phyloP scores from a whole-genome alignment of 2,888 invertebrate genomes.

The Lepidonotus clava region DNA sequence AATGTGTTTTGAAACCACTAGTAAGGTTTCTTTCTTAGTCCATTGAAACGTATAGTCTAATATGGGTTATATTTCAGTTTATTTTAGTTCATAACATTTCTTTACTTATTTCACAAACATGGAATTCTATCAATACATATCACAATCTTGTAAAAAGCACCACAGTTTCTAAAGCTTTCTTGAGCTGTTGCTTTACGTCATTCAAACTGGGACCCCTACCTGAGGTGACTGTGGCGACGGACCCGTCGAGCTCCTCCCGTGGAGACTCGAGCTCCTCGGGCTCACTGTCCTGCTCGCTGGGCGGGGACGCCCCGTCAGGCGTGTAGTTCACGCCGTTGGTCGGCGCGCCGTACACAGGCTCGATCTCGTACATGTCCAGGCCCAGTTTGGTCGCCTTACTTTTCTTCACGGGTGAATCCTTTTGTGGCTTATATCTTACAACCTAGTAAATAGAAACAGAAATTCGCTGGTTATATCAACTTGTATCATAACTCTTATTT shows the following conservation, averaged over 20 bases:
- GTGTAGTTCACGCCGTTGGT: slow-evolving; percentile 71
- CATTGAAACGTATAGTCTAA: too few species aligned
- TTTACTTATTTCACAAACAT: too few species aligned
- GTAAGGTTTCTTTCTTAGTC: too few species aligned
- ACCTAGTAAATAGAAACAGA: background rate
- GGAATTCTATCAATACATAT: too few species aligned
- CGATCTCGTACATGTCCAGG: slow-evolving; percentile 67
- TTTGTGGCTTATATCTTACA: slow-evolving; percentile 47
- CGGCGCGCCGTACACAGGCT: slow-evolving; percentile 57
- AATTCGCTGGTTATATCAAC: background rate
- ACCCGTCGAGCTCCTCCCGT: background rate
- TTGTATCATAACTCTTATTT: background rate
- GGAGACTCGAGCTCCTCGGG: slow-evolving; percentile 11
- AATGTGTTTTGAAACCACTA: too few species aligned
- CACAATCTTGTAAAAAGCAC: too few species aligned
- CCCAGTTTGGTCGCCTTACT: slow-evolving; percentile 11
- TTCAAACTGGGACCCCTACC: too few species aligned
- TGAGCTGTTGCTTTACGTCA: too few species aligned
- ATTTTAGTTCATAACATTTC: too few species aligned
- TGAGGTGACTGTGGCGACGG: background rate
- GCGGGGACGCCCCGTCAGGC: background rate
- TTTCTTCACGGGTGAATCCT: background rate
- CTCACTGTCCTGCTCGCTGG: slow-evolving; percentile 45
- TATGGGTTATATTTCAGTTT: too few species aligned
- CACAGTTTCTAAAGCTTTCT: too few species aligned